Base-by-base conservation (phyloP, 1,140 invertebrate species). In the Ceratoteleas bidentatus region DNA sequence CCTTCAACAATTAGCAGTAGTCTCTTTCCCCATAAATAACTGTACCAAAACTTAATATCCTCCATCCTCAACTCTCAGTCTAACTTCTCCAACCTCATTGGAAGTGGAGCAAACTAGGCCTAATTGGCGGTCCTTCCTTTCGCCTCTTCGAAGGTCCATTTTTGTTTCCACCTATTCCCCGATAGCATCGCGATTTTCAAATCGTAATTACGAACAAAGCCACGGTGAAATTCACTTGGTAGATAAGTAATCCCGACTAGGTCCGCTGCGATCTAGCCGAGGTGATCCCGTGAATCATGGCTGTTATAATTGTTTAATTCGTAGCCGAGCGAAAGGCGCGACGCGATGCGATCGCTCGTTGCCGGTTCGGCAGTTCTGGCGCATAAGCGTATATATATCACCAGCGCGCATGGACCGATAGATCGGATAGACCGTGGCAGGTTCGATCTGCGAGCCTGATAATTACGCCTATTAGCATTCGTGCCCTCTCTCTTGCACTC, bases 401-500 rank as follows among this genome's bases (percentile, higher is more conserved):
- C 62, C 66, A 73, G 72, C 66, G 62, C 57, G 65, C 47, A 81
- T 64, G 65, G 65, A 15, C 9, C 45, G 70, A 79, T 75, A 76
- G 75, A 79, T 79, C 76, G 24, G 78, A 81, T 84, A 78, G 83
- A 79, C 58, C 49, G 49, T 68, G 40, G 64, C 74, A 65, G 53
- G 40, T 43, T 73, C 70, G 62, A 80, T 83, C 72, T 74, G 54
- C 73, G 73, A 77, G 77, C 69, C 52, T 72, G 54, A 78, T 80
- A 85, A 86, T 85, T 85, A 86, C 72, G 60, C 66, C 75, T 82
- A 86, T 81, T 83, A 83, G 81, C 69, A 49, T 54, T 53, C 13
- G 16, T 24, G 64, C 24, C 24, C 24, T 24, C 24, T 24, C 24
- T 14, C 45, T 75, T 43, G 8, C 43, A 38, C 62, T 79, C 72